Percentiles rank a stretch among this genome's conserved stretches.
These are phyloP conservation scores for Orientallactaga sibirica DNA, from an alignment of 2,797 vertebrate genomes.

Conservation along the genomic window DNA sequence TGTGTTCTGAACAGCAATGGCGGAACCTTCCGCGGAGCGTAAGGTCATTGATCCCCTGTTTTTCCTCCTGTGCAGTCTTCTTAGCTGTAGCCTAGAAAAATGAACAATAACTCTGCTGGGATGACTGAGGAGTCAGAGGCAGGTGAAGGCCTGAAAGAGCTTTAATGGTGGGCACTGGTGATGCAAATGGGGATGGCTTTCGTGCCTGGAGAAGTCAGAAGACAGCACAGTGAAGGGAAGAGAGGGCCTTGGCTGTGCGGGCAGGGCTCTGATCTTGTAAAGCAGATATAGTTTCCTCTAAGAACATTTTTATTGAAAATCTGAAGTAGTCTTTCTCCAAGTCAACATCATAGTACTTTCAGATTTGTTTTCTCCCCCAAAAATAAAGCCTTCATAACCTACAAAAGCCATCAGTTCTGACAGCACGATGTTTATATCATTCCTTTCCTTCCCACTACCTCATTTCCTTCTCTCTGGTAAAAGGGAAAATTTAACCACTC, in stretches of 20 bases:
- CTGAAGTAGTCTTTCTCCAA: neutral
- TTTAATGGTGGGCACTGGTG: accelerated
- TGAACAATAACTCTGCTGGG: neutral
- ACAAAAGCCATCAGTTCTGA: neutral
- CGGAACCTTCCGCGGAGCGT: neutral
- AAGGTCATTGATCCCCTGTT: neutral
- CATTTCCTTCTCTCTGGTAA: neutral
- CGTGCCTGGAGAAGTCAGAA: neutral
- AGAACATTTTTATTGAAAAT: neutral
- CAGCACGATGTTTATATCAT: neutral
- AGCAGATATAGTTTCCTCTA: neutral
- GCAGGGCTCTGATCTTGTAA: neutral
- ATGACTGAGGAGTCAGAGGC: neutral
- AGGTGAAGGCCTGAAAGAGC: accelerated
- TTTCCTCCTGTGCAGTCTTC: neutral
- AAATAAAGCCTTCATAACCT: neutral
- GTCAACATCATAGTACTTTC: neutral
- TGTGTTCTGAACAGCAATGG: neutral
- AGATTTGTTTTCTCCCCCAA: neutral
- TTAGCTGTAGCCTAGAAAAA: neutral
- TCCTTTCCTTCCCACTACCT: neutral
- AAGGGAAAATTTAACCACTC: neutral
- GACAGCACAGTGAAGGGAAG: neutral
- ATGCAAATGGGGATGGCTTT: no score
- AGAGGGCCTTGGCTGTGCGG: neutral